Evolutionary conservation across 2,888 invertebrate genomes (phyloP), one percentile per base, ranked within the genome.

Genomic region (Mayetiola destructor): DNA sequence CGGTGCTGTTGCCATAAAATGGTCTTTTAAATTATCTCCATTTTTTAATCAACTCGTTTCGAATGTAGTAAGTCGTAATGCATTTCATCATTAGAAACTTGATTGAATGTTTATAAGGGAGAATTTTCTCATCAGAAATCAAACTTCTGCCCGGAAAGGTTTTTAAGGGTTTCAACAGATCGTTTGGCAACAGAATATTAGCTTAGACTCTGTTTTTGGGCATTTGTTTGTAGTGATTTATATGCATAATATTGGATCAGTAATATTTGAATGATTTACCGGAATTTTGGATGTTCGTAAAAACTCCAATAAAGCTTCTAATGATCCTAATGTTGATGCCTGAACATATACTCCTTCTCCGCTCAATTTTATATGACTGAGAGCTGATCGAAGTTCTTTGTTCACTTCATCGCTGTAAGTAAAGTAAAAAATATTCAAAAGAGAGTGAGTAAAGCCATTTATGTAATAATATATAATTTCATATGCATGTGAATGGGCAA

Each of bases 341-440:
- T 99, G 97, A n/a, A 99, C 99, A 73, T 92, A 96, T 42, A 99
- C 99, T 48, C 99, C 99, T 60, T 90, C 80, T 63, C 89, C 90
- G 36, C 86, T 81, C 62, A 94, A 74, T 70, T 92, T 94, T 67
- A 99, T 96, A 30, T 88, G 86, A 56, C 88, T 90, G 55, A 99
- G 78, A 2, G 94, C 96, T 23, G 85, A 84, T 67, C 86, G 85
- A 64, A 99, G 73, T 68, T 94, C 93, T 56, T 80, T 80, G 0
- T 90, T 83, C 1, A 95, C 89, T 69, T 94, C 92, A 65, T 92
- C 91, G 62, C 82, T 84, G 61, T 75, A 57, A 57, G n/a, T n/a
- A 36, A 37, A 14, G 8, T 30, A 30, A 27, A 32, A 18, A 36
- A 37, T 9, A 32, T 9, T 32, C 10, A 32, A 10, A 32, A 32